These are phyloP conservation scores for Oceanites oceanicus DNA, from an alignment of 2,113 vertebrate genomes.

Conservation along the genomic window DNA sequence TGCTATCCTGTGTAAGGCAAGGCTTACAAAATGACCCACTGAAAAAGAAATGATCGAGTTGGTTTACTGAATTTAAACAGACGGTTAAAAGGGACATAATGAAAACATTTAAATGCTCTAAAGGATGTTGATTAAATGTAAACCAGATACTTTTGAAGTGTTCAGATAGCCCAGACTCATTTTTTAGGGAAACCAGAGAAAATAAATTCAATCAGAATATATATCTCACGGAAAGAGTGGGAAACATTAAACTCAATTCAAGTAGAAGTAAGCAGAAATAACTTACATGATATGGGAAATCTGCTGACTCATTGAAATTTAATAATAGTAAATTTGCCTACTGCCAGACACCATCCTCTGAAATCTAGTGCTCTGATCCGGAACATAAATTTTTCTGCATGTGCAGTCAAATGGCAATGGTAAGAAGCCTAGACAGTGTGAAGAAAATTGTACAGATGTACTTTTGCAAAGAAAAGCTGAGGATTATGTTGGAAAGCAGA, in stretches of 20 bases:
- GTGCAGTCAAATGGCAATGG: background rate
- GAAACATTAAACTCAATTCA: background rate
- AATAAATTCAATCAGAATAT: background rate
- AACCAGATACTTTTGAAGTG: background rate
- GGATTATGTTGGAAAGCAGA: background rate
- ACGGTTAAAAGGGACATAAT: background rate
- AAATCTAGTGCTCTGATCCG: background rate
- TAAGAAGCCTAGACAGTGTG: background rate
- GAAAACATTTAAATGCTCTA: background rate
- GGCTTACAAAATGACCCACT: background rate
- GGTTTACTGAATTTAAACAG: background rate
- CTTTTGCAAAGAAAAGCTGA: background rate
- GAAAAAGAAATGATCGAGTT: background rate
- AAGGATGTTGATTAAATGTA: slow-evolving; percentile 4
- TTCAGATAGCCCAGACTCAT: background rate
- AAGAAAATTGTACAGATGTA: background rate
- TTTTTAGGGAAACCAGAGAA: background rate
- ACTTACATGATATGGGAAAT: background rate
- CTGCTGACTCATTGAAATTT: background rate
- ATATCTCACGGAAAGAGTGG: background rate
- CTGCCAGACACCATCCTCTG: background rate
- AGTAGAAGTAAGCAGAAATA: background rate
- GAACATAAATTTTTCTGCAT: background rate
- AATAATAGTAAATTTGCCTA: background rate
- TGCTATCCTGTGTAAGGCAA: background rate